These are phyloP conservation scores for Chymomyza procnemis DNA, from an alignment of 2,888 invertebrate genomes.

Conservation along the genomic window DNA sequence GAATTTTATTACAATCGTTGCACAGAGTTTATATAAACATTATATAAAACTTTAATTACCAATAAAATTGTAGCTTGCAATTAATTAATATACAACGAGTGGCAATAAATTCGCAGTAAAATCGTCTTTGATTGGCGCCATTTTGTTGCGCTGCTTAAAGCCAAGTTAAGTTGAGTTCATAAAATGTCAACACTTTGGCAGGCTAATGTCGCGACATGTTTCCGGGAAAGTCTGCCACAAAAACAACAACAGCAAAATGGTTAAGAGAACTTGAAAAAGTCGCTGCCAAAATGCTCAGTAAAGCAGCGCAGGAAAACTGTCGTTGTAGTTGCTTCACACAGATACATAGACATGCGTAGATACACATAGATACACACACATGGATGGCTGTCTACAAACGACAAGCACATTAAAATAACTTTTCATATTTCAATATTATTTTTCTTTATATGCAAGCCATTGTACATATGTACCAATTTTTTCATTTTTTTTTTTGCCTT, in stretches of 20 bases:
- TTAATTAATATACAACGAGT: background rate
- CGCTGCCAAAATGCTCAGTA: constrained; percentile 49
- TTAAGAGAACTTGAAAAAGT: constrained; percentile 2
- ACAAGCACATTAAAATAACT: constrained; percentile 60
- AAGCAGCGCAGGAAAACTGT: constrained; percentile 61
- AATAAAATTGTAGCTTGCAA: background rate
- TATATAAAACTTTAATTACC: background rate
- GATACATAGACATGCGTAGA: constrained; percentile 11
- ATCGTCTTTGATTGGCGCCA: constrained; percentile 9
- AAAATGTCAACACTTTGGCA: constrained; percentile 15
- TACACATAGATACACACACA: constrained; percentile 6
- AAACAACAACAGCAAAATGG: constrained; percentile 42
- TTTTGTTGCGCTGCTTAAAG: constrained; percentile 4
- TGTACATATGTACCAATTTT: constrained; percentile 41
- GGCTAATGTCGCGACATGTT: constrained; percentile 72
- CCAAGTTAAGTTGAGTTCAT: background rate
- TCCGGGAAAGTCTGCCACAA: constrained; percentile 72
- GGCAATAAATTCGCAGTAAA: background rate
- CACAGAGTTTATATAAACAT: too few species aligned
- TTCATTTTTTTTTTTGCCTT: constrained; percentile 24
- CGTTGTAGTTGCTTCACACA: constrained; percentile 37
- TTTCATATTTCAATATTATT: constrained; percentile 37
- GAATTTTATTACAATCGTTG: too few species aligned
- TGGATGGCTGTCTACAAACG: constrained; percentile 3
- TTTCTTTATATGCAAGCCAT: background rate